Conservation (phyloP, 2,797 vertebrate genomes). For the Avahi laniger region DNA sequence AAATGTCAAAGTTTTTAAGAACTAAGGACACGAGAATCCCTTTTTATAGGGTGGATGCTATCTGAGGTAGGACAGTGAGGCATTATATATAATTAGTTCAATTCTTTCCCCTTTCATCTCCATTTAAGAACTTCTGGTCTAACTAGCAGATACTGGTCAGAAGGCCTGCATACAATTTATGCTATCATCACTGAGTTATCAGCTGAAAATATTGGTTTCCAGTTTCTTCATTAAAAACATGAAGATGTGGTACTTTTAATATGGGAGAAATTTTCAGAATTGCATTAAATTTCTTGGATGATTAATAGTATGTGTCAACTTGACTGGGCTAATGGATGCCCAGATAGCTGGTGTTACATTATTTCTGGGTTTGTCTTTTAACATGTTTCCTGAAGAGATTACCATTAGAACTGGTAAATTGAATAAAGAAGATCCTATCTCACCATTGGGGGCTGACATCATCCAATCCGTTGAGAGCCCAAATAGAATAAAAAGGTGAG, state of each 20-base stretch:
- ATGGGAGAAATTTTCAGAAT: conserved; percentile 39
- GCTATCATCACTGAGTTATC: neutral
- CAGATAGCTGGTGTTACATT: neutral
- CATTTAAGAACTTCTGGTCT: neutral
- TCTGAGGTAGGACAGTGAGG: neutral
- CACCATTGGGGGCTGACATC: neutral
- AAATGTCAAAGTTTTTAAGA: neutral
- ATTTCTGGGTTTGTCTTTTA: neutral
- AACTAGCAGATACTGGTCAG: neutral
- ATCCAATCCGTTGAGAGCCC: neutral
- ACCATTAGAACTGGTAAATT: neutral
- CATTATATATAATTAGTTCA: neutral
- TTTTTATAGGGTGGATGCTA: neutral
- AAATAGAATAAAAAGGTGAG: neutral
- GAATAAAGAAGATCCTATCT: neutral
- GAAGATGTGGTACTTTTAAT: neutral
- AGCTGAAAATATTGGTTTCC: neutral
- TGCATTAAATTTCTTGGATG: neutral
- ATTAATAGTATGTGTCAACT: neutral
- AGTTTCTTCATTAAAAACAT: neutral
- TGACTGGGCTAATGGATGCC: neutral
- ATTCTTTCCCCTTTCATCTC: neutral
- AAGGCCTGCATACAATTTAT: neutral
- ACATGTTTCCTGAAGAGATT: neutral
- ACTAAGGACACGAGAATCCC: neutral